Conservation (phyloP, 1,140 invertebrate species). For the Acyrthosiphon pisum region DNA sequence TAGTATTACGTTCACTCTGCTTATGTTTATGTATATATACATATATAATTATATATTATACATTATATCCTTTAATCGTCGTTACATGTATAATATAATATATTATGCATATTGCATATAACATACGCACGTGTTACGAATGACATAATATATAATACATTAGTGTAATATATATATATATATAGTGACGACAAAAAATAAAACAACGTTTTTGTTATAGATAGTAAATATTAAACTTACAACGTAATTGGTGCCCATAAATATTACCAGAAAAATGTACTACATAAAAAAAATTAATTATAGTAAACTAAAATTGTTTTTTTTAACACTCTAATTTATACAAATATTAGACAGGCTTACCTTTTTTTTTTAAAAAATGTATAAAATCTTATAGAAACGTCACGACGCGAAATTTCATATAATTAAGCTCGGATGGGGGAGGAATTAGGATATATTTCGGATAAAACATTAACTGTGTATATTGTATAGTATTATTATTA, state of each 20-base stretch:
- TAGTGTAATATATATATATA: neutral
- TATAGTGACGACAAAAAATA: conserved; percentile 29
- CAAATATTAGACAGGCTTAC: conserved; percentile 24
- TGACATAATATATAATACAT: neutral
- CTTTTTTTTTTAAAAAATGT: conserved; percentile 27
- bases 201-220: neutral
- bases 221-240: conserved; percentile 41
- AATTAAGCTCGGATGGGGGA: conserved; percentile 26
- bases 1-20: neutral
- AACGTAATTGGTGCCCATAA: conserved; percentile 48
- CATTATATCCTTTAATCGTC: neutral
- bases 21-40: neutral
- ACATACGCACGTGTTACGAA: neutral
- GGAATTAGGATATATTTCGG: neutral
- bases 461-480: neutral
- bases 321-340: conserved; percentile 1
- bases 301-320: neutral
- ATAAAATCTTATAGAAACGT: conserved; percentile 34
- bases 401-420: neutral
- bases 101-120: neutral
- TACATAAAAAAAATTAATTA: neutral
- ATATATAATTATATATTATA: neutral
- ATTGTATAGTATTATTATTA: neutral
- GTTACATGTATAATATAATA: neutral
- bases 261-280: conserved; percentile 25